Percentiles rank a stretch among this genome's conserved stretches.
These are phyloP conservation scores for Struthio camelus DNA, from an alignment of 2,113 vertebrate species.

Conservation along the genomic window DNA sequence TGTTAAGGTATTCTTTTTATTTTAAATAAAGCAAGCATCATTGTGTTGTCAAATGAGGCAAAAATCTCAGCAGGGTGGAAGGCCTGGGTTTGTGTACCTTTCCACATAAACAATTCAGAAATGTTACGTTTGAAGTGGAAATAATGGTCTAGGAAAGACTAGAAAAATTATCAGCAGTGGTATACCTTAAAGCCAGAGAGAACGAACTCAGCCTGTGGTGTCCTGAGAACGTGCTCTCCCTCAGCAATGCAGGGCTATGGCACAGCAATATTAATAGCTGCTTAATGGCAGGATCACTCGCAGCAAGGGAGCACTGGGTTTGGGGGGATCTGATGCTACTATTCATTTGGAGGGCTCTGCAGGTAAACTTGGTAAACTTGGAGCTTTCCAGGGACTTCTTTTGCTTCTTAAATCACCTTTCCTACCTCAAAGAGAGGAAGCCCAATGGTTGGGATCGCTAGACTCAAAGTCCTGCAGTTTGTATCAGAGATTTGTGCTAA, in stretches of 20 bases:
- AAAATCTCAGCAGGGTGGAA: not conserved
- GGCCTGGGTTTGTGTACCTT: not conserved
- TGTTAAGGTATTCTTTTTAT: not conserved
- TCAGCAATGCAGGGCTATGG: rapidly evolving
- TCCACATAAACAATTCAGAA: not conserved
- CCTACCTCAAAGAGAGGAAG: not conserved
- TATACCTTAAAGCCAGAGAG: not conserved
- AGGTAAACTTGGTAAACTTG: not conserved
- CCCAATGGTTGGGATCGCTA: not conserved
- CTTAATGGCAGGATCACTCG: not conserved
- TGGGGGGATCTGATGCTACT: not conserved
- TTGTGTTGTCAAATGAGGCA: not conserved
- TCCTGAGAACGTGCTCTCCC: not conserved
- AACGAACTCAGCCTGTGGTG: not conserved
- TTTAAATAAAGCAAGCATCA: not conserved
- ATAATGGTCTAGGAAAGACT: not conserved
- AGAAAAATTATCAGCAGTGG: not conserved
- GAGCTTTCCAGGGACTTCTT: not conserved
- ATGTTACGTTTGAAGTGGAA: not conserved
- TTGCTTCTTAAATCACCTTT: not conserved
- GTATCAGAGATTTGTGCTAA: not conserved
- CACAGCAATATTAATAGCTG: not conserved
- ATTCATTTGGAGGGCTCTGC: not conserved
- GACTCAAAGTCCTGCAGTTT: not conserved
- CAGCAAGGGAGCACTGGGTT: not conserved